A percentile compares a stretch with the other conserved stretches of the same genome.
Conservation (phyloP, 2,113 vertebrate species). For the Natator depressus region DNA sequence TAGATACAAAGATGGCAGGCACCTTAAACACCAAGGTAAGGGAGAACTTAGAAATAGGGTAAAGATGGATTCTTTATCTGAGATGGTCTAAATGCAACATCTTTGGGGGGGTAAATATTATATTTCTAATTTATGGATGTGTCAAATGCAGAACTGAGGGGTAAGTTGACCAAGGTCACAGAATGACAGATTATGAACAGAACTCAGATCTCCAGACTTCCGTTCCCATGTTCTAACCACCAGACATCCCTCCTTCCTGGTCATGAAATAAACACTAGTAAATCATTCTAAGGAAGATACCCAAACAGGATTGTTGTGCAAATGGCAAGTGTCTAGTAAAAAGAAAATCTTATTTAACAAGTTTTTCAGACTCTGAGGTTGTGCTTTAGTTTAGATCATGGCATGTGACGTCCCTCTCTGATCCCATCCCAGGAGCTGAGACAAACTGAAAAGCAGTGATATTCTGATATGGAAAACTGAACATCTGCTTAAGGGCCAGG, state of each 20-base stretch:
- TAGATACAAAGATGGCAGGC: background rate
- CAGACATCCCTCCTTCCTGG: background rate
- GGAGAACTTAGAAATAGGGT: background rate
- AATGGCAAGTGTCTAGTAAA: background rate
- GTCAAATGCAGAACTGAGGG: background rate
- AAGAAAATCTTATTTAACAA: background rate
- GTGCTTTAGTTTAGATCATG: background rate
- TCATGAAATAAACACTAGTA: background rate
- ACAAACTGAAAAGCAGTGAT: background rate
- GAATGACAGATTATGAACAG: background rate
- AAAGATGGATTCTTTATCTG: background rate
- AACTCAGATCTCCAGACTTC: background rate
- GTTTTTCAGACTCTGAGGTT: background rate
- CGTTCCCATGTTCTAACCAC: background rate
- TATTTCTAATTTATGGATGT: background rate
- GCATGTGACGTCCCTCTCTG: background rate
- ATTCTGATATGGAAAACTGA: background rate
- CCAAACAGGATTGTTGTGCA: background rate
- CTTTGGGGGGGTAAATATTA: background rate
- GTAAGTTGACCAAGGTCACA: background rate
- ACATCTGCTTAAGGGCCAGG: background rate
- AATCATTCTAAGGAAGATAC: accelerated
- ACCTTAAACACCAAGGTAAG: background rate
- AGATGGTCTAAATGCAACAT: background rate
- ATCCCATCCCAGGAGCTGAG: background rate